phyloP scores from a whole-genome alignment of 1,140 invertebrate species.

The Panulirus ornatus region DNA sequence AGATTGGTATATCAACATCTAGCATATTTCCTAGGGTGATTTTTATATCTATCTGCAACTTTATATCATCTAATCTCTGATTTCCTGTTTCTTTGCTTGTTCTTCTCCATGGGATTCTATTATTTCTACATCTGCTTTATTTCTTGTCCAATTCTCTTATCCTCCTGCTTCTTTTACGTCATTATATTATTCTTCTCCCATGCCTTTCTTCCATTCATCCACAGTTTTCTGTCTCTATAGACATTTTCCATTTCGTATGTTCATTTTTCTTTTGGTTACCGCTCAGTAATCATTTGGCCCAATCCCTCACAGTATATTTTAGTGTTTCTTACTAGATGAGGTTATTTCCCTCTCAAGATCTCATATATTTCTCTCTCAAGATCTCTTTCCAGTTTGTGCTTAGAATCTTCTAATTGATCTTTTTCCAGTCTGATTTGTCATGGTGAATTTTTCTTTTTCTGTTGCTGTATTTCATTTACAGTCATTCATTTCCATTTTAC shows the following conservation, averaged over 20 bases:
- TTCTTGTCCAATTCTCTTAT: not conserved
- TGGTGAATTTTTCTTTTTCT: not conserved
- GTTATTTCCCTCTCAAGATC: not conserved
- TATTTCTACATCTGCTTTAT: not conserved
- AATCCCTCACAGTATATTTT: not conserved
- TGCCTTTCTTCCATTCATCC: too few species aligned
- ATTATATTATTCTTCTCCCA: not conserved
- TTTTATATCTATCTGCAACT: not conserved
- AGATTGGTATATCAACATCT: not conserved
- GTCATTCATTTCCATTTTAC: not conserved
- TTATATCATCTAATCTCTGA: not conserved
- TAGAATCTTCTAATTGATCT: not conserved
- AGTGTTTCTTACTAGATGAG: not conserved
- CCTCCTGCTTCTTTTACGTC: not conserved
- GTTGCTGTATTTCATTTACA: not conserved
- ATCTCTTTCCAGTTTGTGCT: too few species aligned
- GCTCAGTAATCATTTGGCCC: not conserved
- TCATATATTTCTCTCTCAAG: conserved; percentile 2
- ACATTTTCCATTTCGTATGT: not conserved
- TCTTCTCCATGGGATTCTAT: not conserved
- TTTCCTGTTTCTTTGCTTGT: not conserved
- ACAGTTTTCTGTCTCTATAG: not conserved
- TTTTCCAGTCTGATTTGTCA: too few species aligned
- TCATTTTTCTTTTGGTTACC: not conserved
- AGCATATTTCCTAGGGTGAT: not conserved